A percentile compares a stretch with the other conserved stretches of the same genome.
These are phyloP conservation scores for Callionymus lyra DNA, from an alignment of 2,113 vertebrate genomes.

Conservation along the genomic window DNA sequence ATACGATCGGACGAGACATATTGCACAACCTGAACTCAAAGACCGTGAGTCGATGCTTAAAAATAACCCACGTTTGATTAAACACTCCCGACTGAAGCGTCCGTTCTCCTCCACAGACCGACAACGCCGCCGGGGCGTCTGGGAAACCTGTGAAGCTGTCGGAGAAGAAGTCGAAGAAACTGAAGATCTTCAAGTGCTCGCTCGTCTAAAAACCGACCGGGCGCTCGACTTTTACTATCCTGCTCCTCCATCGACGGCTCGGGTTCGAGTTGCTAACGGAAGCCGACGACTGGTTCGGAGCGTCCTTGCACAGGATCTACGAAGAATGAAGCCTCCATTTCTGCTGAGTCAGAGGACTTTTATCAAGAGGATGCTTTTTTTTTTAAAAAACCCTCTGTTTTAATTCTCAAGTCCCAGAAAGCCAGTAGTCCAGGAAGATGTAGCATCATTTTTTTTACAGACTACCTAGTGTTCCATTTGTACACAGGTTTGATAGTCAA, in stretches of 20 bases:
- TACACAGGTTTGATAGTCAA: constrained; percentile 16
- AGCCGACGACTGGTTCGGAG: too few species aligned
- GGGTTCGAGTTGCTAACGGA: too few species aligned
- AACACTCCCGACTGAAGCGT: not conserved
- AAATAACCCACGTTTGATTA: not conserved
- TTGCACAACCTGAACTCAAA: constrained; percentile 96
- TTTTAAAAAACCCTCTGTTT: constrained; percentile 26
- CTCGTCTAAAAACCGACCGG: constrained; percentile 77
- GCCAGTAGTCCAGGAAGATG: not conserved
- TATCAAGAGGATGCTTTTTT: constrained; percentile 1
- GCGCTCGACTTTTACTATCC: too few species aligned
- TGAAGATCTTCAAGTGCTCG: constrained; percentile 86
- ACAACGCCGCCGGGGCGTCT: constrained; percentile 75
- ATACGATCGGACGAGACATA: constrained; percentile 91
- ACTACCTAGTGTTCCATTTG: constrained; percentile 29
- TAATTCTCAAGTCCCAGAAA: not conserved
- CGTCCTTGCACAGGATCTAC: constrained; percentile 9
- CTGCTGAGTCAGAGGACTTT: constrained; percentile 21
- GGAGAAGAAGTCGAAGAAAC: constrained; percentile 90
- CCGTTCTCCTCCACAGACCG: constrained; percentile 65
- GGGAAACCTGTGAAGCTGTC: constrained; percentile 90
- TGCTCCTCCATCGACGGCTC: too few species aligned
- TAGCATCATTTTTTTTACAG: constrained; percentile 42
- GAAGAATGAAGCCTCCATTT: constrained; percentile 14
- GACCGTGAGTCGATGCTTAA: constrained; percentile 72